Evolutionary conservation across 1,140 invertebrate genomes (phyloP).

Genomic region (Rhagoletis pomonella): DNA sequence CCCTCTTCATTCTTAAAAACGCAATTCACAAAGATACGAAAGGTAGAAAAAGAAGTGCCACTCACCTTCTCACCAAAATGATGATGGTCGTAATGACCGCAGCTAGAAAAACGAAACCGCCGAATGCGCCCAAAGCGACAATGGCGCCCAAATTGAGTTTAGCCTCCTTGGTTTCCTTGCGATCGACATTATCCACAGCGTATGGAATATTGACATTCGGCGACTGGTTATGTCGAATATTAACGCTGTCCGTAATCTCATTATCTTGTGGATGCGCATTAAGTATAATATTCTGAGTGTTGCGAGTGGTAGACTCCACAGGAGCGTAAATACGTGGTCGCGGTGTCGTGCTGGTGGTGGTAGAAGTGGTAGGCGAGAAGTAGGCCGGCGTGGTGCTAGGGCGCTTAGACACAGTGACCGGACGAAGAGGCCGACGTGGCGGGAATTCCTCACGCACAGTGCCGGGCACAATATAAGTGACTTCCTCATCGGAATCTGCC

Average conservation of each 20-base stretch:
- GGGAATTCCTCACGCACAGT: slow-evolving; percentile 73
- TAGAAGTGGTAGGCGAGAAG: slow-evolving; percentile 60
- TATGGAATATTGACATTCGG: slow-evolving; percentile 82
- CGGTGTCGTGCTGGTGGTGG: slow-evolving; percentile 57
- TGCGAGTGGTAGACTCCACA: slow-evolving; percentile 67
- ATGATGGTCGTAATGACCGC: slow-evolving; percentile 92
- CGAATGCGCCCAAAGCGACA: slow-evolving; percentile 91
- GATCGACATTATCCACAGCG: slow-evolving; percentile 80
- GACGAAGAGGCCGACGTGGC: slow-evolving; percentile 67
- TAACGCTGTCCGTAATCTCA: slow-evolving; percentile 76
- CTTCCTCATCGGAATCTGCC: slow-evolving; percentile 70
- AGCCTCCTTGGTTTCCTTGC: slow-evolving; percentile 81
- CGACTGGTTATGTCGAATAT: slow-evolving; percentile 75
- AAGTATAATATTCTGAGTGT: slow-evolving; percentile 77
- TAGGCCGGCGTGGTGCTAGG: slow-evolving; percentile 65
- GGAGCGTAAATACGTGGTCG: slow-evolving; percentile 63
- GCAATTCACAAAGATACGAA: not conserved
- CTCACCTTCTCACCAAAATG: slow-evolving; percentile 91
- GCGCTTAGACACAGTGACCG: slow-evolving; percentile 70
- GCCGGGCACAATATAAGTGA: slow-evolving; percentile 70
- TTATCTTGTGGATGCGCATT: slow-evolving; percentile 80
- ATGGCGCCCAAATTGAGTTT: slow-evolving; percentile 90
- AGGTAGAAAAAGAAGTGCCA: slow-evolving; percentile 10
- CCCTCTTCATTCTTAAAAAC: not conserved
- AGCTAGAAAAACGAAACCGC: slow-evolving; percentile 91